A percentile compares a stretch with the other conserved stretches of the same genome.
These are phyloP conservation scores for Sinohyriopsis cumingii DNA, from an alignment of 2,888 invertebrate species.

Conservation along the genomic window DNA sequence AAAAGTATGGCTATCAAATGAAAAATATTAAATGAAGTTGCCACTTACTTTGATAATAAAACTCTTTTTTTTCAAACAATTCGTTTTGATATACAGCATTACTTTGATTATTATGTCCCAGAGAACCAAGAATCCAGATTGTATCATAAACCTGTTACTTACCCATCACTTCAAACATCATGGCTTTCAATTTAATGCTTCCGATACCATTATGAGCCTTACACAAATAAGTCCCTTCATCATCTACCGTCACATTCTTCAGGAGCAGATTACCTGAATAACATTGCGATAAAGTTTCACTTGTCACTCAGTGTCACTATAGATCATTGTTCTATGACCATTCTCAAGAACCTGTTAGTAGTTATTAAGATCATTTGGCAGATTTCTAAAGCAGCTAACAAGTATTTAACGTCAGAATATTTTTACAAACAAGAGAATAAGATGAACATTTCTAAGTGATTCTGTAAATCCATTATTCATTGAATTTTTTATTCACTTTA, in stretches of 20 bases:
- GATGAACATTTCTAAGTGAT: background rate
- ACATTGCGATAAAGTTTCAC: background rate
- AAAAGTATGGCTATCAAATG: too few species aligned
- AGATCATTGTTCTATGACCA: background rate
- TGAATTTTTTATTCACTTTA: too few species aligned
- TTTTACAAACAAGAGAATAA: background rate
- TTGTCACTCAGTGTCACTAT: background rate
- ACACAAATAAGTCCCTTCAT: constrained; percentile 67
- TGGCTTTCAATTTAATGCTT: constrained; percentile 40
- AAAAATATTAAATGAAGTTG: too few species aligned
- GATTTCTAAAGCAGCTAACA: background rate
- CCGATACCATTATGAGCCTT: constrained; percentile 55
- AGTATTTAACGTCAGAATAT: background rate
- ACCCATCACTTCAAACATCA: constrained; percentile 49
- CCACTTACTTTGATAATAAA: too few species aligned
- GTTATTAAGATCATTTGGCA: background rate
- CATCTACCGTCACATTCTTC: constrained; percentile 52
- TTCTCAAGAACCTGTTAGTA: background rate
- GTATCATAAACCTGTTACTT: constrained; percentile 16
- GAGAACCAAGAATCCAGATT: background rate
- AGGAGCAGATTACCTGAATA: constrained; percentile 60
- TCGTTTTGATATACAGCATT: too few species aligned
- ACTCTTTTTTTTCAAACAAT: too few species aligned
- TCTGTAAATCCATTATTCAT: too few species aligned
- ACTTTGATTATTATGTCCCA: too few species aligned